Evolutionary conservation across 2,888 invertebrate species (phyloP).

Genomic region (Cheilosia grossa): DNA sequence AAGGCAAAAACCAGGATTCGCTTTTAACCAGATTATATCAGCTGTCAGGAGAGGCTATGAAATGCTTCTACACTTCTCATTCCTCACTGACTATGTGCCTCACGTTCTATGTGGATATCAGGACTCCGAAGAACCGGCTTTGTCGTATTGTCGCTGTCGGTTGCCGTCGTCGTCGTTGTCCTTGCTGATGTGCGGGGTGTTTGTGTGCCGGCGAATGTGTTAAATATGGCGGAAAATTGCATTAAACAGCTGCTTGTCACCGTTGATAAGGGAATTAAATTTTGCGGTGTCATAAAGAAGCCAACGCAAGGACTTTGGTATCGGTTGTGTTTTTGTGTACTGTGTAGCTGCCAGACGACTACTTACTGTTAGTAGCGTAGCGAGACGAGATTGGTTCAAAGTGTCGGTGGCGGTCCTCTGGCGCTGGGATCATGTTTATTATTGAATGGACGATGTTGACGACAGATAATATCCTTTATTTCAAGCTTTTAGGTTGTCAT

Average conservation of each 20-base stretch:
- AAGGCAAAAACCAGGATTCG: conserved; percentile 73
- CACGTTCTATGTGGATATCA: conserved; percentile 31
- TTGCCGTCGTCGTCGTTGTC: conserved; percentile 27
- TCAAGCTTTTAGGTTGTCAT: conserved; percentile 70
- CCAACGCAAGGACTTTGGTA: conserved; percentile 67
- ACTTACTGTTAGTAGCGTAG: conserved; percentile 4
- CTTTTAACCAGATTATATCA: conserved; percentile 75
- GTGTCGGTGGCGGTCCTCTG: conserved; percentile 38
- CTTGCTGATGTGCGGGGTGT: not conserved
- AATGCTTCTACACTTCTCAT: conserved; percentile 55
- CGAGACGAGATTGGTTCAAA: conserved; percentile 31
- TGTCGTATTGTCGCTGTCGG: conserved; percentile 44
- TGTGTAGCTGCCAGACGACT: not conserved
- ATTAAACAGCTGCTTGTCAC: conserved; percentile 83
- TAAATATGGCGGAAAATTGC: conserved; percentile 83
- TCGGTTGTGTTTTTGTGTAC: conserved; percentile 46
- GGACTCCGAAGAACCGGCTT: conserved; percentile 39
- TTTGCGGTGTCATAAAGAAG: conserved; percentile 81
- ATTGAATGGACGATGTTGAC: conserved; percentile 73
- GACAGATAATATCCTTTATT: conserved; percentile 75
- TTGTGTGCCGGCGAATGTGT: conserved; percentile 76
- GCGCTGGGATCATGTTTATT: conserved; percentile 66
- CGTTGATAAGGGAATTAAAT: conserved; percentile 83
- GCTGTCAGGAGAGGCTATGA: conserved; percentile 72
- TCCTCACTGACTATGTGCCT: conserved; percentile 28